phyloP scores from a whole-genome alignment of 2,888 invertebrate species.

The Yponomeuta evonymella region DNA sequence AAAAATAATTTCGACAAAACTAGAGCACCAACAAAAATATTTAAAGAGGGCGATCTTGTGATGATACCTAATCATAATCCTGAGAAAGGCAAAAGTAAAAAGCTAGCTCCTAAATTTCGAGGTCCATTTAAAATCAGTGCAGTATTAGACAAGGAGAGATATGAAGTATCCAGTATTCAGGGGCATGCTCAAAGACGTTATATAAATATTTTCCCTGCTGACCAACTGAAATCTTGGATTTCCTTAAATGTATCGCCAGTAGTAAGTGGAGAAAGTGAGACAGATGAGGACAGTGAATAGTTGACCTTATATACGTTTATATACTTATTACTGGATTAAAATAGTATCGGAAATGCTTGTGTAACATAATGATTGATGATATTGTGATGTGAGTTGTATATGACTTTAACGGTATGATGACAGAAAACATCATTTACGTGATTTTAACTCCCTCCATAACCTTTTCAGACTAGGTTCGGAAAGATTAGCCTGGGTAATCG shows the following conservation, averaged over 20 bases:
- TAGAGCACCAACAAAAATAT: no score
- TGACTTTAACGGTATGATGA: no score
- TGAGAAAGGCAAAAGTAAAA: no score
- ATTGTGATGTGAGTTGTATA: no score
- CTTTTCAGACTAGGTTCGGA: slow-evolving; percentile 9
- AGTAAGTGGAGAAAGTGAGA: neutral
- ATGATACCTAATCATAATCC: no score
- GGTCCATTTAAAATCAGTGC: slow-evolving; percentile 20
- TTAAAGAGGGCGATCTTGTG: no score
- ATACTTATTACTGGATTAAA: neutral
- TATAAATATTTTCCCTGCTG: slow-evolving; percentile 13
- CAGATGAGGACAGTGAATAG: neutral
- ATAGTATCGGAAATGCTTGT: no score
- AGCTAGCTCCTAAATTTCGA: no score
- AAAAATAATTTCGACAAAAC: no score
- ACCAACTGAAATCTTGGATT: slow-evolving; percentile 15
- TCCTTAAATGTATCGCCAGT: neutral
- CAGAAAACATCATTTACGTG: slow-evolving; percentile 20
- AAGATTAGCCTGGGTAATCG: neutral
- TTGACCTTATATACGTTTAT: neutral
- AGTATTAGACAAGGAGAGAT: slow-evolving; percentile 23
- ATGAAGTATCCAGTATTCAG: slow-evolving; percentile 22
- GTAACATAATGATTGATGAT: no score
- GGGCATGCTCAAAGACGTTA: slow-evolving; percentile 15
- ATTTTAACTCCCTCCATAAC: neutral